A percentile compares a stretch with the other conserved stretches of the same genome.
Evolutionary conservation across 2,113 vertebrate species (phyloP).

Genomic region (Tragelaphus buxtoni): DNA sequence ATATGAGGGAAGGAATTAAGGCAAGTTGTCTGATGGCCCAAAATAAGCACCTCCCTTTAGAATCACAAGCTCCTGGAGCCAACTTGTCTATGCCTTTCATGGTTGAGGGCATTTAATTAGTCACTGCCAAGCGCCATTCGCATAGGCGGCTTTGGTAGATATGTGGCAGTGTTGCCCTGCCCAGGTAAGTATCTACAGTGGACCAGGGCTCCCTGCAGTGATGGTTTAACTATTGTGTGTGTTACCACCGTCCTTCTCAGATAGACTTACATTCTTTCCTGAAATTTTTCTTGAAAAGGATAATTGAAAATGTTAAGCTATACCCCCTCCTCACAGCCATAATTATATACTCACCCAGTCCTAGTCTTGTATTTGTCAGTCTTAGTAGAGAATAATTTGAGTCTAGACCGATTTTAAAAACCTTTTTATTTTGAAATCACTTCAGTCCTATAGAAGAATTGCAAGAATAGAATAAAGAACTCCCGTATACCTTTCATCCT

Average conservation of each 20-base stretch:
- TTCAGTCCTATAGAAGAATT: not conserved
- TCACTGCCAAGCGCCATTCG: not conserved
- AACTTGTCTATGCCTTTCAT: not conserved
- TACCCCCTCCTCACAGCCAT: not conserved
- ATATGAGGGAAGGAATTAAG: not conserved
- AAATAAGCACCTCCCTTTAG: not conserved
- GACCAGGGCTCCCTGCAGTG: not conserved
- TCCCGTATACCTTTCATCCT: not conserved
- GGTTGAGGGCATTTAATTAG: not conserved
- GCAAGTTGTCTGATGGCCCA: not conserved
- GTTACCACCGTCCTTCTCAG: not conserved
- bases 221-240: not conserved
- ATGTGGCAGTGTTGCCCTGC: not conserved
- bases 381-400: not conserved
- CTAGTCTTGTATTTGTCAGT: not conserved
- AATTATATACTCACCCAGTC: not conserved
- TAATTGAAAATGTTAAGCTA: not conserved
- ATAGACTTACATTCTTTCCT: not conserved
- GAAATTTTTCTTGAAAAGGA: not conserved
- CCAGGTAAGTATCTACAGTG: not conserved
- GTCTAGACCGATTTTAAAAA: not conserved
- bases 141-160: not conserved
- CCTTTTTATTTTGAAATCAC: not conserved
- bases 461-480: not conserved
- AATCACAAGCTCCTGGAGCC: not conserved